These are phyloP conservation scores for Phaenicophaeus curvirostris DNA, from an alignment of 2,797 vertebrate genomes.

Conservation along the genomic window DNA sequence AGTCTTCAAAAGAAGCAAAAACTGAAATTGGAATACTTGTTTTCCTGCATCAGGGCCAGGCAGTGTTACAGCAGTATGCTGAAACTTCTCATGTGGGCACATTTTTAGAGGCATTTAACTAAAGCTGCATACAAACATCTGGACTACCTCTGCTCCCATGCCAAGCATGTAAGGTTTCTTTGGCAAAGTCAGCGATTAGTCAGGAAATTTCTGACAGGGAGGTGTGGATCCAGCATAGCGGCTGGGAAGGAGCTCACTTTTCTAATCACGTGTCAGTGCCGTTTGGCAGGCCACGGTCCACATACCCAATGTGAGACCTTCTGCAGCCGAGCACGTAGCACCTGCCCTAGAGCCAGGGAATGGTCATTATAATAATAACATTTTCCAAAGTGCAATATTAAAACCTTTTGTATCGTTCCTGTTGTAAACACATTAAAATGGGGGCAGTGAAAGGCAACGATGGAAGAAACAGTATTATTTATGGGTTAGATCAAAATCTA, in stretches of 20 bases:
- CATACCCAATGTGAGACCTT: not conserved
- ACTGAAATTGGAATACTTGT: not conserved
- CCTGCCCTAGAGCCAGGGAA: not conserved
- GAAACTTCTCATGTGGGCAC: not conserved
- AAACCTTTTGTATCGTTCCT: not conserved
- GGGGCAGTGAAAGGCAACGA: not conserved
- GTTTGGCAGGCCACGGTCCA: not conserved
- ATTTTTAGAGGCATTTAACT: not conserved
- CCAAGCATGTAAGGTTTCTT: not conserved
- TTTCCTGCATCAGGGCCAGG: not conserved
- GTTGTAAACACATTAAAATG: not conserved
- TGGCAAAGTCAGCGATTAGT: not conserved
- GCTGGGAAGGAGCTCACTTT: not conserved
- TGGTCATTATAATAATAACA: not conserved
- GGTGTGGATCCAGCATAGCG: not conserved
- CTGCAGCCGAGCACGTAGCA: not conserved
- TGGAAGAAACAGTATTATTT: not conserved
- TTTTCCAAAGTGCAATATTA: not conserved
- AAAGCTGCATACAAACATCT: not conserved
- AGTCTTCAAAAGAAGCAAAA: not conserved
- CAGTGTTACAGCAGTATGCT: not conserved
- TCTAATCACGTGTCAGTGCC: not conserved
- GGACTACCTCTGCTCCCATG: not conserved
- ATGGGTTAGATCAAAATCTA: not conserved
- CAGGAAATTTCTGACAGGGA: not conserved